Conservation (phyloP, 2,888 invertebrate species). For the Vanessa cardui region DNA sequence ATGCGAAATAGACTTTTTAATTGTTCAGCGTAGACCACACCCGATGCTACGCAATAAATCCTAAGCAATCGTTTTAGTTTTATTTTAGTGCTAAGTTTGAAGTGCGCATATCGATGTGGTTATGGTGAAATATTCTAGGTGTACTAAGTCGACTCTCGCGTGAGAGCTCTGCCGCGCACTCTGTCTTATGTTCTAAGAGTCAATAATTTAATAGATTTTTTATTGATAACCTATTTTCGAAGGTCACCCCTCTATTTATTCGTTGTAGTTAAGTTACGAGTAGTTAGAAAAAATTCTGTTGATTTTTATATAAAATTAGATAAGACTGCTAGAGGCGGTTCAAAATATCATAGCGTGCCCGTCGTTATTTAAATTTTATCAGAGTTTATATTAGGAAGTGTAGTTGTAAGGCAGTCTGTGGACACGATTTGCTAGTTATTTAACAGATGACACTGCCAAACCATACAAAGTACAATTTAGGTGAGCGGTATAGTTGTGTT, state of each 20-base stretch:
- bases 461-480: slow-evolving; percentile 69
- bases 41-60: slow-evolving; percentile 53
- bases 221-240: slow-evolving; percentile 42
- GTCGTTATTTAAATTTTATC: slow-evolving; percentile 52
- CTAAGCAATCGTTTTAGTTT: slow-evolving; percentile 57
- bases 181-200: slow-evolving; percentile 68
- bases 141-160: slow-evolving; percentile 58
- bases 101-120: slow-evolving; percentile 77
- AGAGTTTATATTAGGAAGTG: slow-evolving; percentile 54
- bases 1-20: slow-evolving; percentile 22
- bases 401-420: slow-evolving; percentile 52
- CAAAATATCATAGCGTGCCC: slow-evolving; percentile 42
- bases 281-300: slow-evolving; percentile 40
- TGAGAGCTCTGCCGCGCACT: slow-evolving; percentile 57
- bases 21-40: slow-evolving; percentile 22
- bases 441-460: slow-evolving; percentile 72
- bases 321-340: slow-evolving; percentile 24
- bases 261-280: slow-evolving; percentile 36
- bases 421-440: slow-evolving; percentile 48
- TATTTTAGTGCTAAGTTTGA: slow-evolving; percentile 72
- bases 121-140: slow-evolving; percentile 72
- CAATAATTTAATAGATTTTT: slow-evolving; percentile 46
- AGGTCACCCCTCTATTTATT: slow-evolving; percentile 66
- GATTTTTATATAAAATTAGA: slow-evolving; percentile 47
- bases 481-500: slow-evolving; percentile 55